Conservation (phyloP, 2,888 invertebrate species). For the Neocrepidodera transversa region DNA sequence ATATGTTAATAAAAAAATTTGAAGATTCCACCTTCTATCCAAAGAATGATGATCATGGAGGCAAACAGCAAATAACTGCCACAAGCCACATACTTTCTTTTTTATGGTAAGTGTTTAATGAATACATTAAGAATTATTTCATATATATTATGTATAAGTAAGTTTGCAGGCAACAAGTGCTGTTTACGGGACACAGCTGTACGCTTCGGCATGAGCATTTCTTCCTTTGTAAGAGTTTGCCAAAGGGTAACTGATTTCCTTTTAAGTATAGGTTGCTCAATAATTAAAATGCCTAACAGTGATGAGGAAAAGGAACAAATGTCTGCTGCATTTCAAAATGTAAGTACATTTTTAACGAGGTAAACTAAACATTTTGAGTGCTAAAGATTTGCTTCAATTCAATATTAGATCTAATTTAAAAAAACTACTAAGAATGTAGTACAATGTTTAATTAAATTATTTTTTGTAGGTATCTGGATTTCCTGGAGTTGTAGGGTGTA, state of each 20-base stretch:
- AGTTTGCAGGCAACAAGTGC: constrained; percentile 11
- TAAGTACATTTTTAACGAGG: not conserved
- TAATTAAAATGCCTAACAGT: constrained; percentile 1
- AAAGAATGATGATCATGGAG: constrained; percentile 2
- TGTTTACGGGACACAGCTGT: not conserved
- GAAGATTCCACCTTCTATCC: constrained; percentile 9
- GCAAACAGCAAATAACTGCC: constrained; percentile 6
- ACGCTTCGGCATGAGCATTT: constrained; percentile 6
- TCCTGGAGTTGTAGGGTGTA: no score
- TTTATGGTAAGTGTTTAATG: no score
- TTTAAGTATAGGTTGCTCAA: not conserved
- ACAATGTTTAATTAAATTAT: not conserved
- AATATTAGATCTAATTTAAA: not conserved
- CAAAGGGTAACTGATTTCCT: constrained; percentile 3
- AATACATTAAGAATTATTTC: no score
- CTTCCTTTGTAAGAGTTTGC: constrained; percentile 9
- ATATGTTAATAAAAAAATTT: no score
- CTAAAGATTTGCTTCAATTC: not conserved
- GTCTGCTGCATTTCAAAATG: not conserved
- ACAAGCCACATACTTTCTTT: not conserved
- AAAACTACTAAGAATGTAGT: not conserved
- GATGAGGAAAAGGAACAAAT: constrained; percentile 1
- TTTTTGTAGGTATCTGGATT: no score
- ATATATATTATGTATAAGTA: not conserved
- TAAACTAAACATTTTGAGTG: not conserved